Percentiles rank a stretch among this genome's conserved stretches.
Evolutionary conservation across 2,888 invertebrate species (phyloP).

Genomic region (Catotricha subobsoleta): DNA sequence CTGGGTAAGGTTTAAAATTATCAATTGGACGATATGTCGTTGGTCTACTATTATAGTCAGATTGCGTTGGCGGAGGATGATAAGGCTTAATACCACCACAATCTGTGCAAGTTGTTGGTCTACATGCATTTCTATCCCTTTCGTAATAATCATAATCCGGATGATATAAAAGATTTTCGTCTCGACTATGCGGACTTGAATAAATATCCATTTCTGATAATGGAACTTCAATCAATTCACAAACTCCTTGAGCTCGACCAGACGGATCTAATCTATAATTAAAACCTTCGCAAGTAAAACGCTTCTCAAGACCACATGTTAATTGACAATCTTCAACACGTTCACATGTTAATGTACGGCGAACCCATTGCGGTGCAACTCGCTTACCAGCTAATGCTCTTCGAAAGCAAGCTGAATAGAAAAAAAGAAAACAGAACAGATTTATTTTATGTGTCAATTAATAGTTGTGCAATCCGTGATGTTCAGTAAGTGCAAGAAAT

Average conservation of each 20-base stretch:
- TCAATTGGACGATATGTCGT: slow-evolving; percentile 16
- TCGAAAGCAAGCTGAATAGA: slow-evolving; percentile 54
- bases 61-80: neutral
- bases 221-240: slow-evolving; percentile 57
- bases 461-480: neutral
- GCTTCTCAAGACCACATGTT: slow-evolving; percentile 54
- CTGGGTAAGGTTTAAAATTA: slow-evolving; percentile 14
- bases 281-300: slow-evolving; percentile 66
- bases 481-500: neutral
- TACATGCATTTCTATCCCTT: slow-evolving; percentile 51
- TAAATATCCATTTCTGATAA: slow-evolving; percentile 46
- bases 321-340: slow-evolving; percentile 56
- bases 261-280: slow-evolving; percentile 57
- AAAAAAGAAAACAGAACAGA: slow-evolving; percentile 8
- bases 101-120: slow-evolving; percentile 24
- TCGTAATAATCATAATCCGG: slow-evolving; percentile 67
- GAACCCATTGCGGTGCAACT: slow-evolving; percentile 46
- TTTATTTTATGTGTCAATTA: neutral
- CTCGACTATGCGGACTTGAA: slow-evolving; percentile 31
- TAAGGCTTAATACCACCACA: slow-evolving; percentile 17
- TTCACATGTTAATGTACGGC: slow-evolving; percentile 49
- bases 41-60: slow-evolving; percentile 8
- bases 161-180: slow-evolving; percentile 30
- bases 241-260: slow-evolving; percentile 54
- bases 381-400: slow-evolving; percentile 57